Percentiles rank a stretch among this genome's conserved stretches.
Evolutionary conservation across 2,113 vertebrate genomes (phyloP).

Genomic region (Actenoides hombroni): DNA sequence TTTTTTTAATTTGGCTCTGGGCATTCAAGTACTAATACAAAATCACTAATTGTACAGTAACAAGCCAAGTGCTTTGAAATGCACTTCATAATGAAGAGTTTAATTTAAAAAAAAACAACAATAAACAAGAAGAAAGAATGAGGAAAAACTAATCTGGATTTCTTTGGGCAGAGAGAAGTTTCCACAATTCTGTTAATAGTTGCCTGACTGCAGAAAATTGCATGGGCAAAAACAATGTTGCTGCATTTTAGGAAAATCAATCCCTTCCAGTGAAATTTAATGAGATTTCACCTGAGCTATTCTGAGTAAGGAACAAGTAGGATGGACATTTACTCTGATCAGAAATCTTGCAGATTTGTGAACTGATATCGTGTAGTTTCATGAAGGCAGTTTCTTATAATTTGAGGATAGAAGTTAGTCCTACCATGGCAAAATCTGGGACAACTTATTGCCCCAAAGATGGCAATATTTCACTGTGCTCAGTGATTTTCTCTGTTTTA

Average conservation of each 20-base stretch:
- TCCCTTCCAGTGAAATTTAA: background rate
- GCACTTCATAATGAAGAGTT: slow-evolving; percentile 8
- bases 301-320: background rate
- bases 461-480: background rate
- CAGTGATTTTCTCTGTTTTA: background rate
- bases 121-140: background rate
- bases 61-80: slow-evolving; percentile 56
- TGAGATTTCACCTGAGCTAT: background rate
- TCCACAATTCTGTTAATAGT: background rate
- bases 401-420: background rate
- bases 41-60: slow-evolving; percentile 55
- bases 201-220: background rate
- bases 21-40: slow-evolving; percentile 47
- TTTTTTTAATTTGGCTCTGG: slow-evolving; percentile 16
- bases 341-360: background rate
- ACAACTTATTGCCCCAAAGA: background rate
- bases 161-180: background rate
- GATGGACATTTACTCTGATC: background rate
- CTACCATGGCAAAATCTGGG: background rate
- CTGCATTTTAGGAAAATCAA: background rate
- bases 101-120: background rate
- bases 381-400: background rate
- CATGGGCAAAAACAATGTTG: background rate
- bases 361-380: background rate
- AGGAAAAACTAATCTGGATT: background rate